A percentile compares a stretch with the other conserved stretches of the same genome.
Evolutionary conservation across 2,797 vertebrate species (phyloP).

Genomic region (Spheniscus humboldti): DNA sequence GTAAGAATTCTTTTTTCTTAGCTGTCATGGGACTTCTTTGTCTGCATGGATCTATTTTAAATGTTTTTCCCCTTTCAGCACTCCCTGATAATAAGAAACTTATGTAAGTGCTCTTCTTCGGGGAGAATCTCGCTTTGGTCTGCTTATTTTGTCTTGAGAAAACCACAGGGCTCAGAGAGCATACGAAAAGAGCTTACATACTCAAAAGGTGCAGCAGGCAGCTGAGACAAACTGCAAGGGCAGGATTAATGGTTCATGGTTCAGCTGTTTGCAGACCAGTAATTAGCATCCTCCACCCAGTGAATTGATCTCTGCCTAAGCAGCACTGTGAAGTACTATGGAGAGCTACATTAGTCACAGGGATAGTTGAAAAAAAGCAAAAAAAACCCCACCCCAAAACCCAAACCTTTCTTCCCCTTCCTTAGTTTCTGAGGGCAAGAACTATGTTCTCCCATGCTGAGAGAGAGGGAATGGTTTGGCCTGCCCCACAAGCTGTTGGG

Average conservation of each 20-base stretch:
- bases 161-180: background rate
- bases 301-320: background rate
- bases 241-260: background rate
- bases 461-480: background rate
- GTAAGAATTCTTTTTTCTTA: background rate
- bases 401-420: background rate
- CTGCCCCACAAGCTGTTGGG: background rate
- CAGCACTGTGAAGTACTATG: background rate
- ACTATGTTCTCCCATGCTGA: accelerated
- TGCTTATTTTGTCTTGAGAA: slow-evolving; percentile 21
- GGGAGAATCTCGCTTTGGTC: background rate
- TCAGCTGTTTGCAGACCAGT: slow-evolving; percentile 3
- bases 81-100: slow-evolving; percentile 19
- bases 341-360: background rate
- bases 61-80: background rate
- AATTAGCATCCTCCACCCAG: background rate
- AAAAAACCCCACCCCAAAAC: accelerated
- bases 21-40: background rate
- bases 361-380: background rate
- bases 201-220: background rate
- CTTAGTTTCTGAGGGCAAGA: background rate
- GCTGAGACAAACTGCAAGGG: background rate
- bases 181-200: background rate
- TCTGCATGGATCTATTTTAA: slow-evolving; percentile 1
- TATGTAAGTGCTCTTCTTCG: background rate